These are phyloP conservation scores for Yoshiicerus persimilis DNA, from an alignment of 1,140 invertebrate genomes.

Conservation along the genomic window DNA sequence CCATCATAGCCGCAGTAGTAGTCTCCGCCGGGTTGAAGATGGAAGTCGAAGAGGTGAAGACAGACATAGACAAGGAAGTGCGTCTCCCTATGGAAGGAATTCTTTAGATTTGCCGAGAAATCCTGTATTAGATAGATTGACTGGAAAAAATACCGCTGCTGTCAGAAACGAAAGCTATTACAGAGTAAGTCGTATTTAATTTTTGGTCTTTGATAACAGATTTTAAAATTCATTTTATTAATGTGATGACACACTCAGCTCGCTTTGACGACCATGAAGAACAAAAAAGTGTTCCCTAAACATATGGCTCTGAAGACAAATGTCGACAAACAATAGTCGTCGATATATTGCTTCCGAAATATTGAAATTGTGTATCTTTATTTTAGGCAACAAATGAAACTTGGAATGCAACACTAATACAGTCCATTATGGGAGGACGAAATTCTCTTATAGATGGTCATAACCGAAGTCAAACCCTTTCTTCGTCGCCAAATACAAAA, in stretches of 20 bases:
- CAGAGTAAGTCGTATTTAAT: slow-evolving; percentile 51
- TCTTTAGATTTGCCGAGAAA: slow-evolving; percentile 56
- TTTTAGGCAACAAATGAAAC: slow-evolving; percentile 62
- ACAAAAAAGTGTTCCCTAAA: slow-evolving; percentile 5
- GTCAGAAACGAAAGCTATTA: slow-evolving; percentile 82
- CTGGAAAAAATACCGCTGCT: slow-evolving; percentile 62
- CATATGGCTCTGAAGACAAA: background rate
- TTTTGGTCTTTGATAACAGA: background rate
- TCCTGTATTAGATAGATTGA: slow-evolving; percentile 81
- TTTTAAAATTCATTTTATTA: background rate
- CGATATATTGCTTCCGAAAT: background rate
- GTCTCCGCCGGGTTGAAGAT: slow-evolving; percentile 11
- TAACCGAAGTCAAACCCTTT: slow-evolving; percentile 16
- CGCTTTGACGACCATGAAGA: slow-evolving; percentile 16
- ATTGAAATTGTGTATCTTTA: background rate
- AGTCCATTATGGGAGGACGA: slow-evolving; percentile 50
- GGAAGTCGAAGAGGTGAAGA: slow-evolving; percentile 30
- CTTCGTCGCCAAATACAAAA: slow-evolving; percentile 58
- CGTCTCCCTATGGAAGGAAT: background rate
- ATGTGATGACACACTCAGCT: slow-evolving; percentile 6
- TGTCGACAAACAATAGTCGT: background rate
- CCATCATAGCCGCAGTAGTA: slow-evolving; percentile 9
- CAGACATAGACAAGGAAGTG: slow-evolving; percentile 2
- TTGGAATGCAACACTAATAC: slow-evolving; percentile 58
- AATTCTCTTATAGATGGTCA: slow-evolving; percentile 35